phyloP scores from a whole-genome alignment of 2,888 invertebrate species.

The Rhyacophila evoluta region DNA sequence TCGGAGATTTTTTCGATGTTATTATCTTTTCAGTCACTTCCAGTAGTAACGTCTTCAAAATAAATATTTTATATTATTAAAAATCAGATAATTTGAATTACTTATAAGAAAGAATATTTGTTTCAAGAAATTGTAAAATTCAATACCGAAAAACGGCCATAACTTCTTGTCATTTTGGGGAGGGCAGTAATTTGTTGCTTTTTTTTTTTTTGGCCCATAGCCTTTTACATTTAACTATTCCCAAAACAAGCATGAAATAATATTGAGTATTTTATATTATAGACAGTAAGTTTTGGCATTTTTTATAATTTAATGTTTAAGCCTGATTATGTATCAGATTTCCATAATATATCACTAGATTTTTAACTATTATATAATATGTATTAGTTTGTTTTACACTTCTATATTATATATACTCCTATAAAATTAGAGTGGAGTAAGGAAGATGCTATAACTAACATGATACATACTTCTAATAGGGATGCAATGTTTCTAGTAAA shows the following conservation, averaged over 20 bases:
- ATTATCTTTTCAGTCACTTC: neutral
- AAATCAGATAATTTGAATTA: neutral
- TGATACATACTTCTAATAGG: neutral
- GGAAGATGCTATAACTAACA: neutral
- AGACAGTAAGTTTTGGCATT: neutral
- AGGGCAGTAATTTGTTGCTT: too few species aligned
- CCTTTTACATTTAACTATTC: too few species aligned
- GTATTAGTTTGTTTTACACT: neutral
- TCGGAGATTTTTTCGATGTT: neutral
- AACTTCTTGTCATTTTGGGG: too few species aligned
- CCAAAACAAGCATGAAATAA: too few species aligned
- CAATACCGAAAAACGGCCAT: too few species aligned
- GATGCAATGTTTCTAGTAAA: constrained; percentile 12
- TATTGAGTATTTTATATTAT: too few species aligned
- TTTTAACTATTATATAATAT: neutral
- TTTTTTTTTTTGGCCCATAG: too few species aligned
- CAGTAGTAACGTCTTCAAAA: constrained; percentile 24
- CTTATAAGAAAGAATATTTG: neutral
- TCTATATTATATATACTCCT: neutral
- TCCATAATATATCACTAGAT: neutral
- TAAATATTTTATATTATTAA: neutral
- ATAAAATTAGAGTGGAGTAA: neutral
- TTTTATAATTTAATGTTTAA: neutral
- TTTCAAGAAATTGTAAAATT: too few species aligned
- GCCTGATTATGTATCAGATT: neutral